Percentiles rank a stretch among this genome's conserved stretches.
Conservation (phyloP, 2,888 invertebrate species). For the Tiliacea citrago region DNA sequence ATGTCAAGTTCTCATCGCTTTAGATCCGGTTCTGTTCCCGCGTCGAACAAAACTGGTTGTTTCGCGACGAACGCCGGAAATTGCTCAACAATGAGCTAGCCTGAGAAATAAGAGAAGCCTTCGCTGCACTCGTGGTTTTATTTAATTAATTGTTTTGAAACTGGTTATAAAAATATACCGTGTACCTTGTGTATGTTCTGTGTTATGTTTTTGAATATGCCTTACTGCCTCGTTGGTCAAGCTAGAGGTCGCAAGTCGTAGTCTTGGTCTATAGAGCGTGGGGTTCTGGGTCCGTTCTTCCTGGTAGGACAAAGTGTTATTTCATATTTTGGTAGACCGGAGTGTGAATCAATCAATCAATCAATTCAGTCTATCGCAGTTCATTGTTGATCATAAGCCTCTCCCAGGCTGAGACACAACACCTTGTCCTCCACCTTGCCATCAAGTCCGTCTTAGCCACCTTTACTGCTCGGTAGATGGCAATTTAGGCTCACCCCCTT, state of each 20-base stretch:
- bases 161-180: slow-evolving; percentile 7
- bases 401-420: too few relatives aligned
- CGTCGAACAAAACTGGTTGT: slow-evolving; percentile 57
- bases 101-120: slow-evolving; percentile 45
- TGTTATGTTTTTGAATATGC: neutral
- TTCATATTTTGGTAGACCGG: neutral
- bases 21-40: slow-evolving; percentile 46
- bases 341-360: too few relatives aligned
- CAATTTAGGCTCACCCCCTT: neutral
- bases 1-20: slow-evolving; percentile 43
- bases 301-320: neutral
- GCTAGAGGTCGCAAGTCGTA: neutral
- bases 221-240: too few relatives aligned
- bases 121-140: slow-evolving; percentile 14
- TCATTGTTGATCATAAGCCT: too few relatives aligned
- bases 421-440: too few relatives aligned
- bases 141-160: slow-evolving; percentile 35
- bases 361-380: too few relatives aligned
- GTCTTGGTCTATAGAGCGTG: neutral
- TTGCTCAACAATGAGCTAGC: slow-evolving; percentile 59
- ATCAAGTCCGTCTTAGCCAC: too few relatives aligned
- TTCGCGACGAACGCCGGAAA: slow-evolving; percentile 56
- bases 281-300: neutral
- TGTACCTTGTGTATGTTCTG: neutral
- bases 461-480: neutral